Evolutionary conservation across 64 coral and sea anemone genomes (phyloP).

Genomic region (Cladopsammia gracilis): DNA sequence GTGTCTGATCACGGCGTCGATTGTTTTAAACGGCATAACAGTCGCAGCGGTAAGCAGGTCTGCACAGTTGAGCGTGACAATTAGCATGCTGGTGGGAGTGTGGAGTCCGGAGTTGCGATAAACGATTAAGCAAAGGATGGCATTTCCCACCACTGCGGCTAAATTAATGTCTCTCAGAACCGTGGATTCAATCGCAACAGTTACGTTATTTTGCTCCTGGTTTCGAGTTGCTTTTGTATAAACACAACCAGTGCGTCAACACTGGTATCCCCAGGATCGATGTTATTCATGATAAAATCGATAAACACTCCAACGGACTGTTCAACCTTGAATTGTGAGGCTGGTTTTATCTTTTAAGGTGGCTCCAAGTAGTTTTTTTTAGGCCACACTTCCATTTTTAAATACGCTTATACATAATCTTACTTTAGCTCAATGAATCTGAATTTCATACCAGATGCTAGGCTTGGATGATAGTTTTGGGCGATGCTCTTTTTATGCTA

Average conservation of each 20-base stretch:
- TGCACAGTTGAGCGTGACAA: not conserved
- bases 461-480: too few relatives aligned
- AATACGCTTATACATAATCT: too few relatives aligned
- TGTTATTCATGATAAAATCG: conserved; percentile 27
- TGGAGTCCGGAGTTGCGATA: conserved; percentile 21
- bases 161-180: conserved; percentile 4
- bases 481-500: too few relatives aligned
- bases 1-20: not conserved
- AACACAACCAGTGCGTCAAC: conserved; percentile 18
- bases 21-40: conserved; percentile 7
- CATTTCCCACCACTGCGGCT: not conserved
- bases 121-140: conserved; percentile 10
- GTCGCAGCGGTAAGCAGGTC: not conserved
- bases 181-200: not conserved
- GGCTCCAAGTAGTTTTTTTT: too few relatives aligned
- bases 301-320: too few relatives aligned
- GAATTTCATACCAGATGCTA: too few relatives aligned
- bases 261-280: conserved; percentile 36
- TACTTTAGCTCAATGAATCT: too few relatives aligned
- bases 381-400: too few relatives aligned
- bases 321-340: too few relatives aligned
- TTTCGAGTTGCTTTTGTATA: conserved; percentile 25
- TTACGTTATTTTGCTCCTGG: conserved; percentile 9
- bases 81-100: not conserved
- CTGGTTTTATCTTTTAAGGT: too few relatives aligned